Conservation (phyloP, 2,797 vertebrate species). For the Melanotaenia boesemani region DNA sequence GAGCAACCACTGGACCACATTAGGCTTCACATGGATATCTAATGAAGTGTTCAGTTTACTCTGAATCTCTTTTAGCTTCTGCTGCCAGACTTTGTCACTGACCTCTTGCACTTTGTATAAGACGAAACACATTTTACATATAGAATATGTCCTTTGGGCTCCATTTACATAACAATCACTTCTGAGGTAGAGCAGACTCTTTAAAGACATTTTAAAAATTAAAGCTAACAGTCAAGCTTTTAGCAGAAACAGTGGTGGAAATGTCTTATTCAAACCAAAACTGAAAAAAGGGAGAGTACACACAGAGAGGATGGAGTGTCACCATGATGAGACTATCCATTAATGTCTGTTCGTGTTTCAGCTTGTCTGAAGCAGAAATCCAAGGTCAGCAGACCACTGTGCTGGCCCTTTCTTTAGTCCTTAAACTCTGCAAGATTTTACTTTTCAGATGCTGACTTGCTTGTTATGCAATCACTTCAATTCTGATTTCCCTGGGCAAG, state of each 20-base stretch:
- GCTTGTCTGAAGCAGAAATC: slow-evolving; percentile 29
- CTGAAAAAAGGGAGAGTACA: slow-evolving; percentile 17
- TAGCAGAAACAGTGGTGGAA: slow-evolving; percentile 9
- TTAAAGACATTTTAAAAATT: slow-evolving; percentile 52
- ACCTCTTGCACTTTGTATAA: background rate
- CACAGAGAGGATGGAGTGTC: slow-evolving; percentile 10
- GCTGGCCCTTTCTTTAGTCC: slow-evolving; percentile 4
- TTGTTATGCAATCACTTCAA: slow-evolving; percentile 23
- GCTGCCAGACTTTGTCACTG: background rate
- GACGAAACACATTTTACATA: background rate
- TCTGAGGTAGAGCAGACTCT: slow-evolving; percentile 18
- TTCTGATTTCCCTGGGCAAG: slow-evolving; percentile 27
- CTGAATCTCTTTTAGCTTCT: background rate
- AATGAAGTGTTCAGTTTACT: background rate
- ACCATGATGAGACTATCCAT: slow-evolving; percentile 22
- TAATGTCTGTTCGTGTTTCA: slow-evolving; percentile 33
- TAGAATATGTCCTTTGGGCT: slow-evolving; percentile 19
- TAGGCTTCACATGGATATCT: background rate
- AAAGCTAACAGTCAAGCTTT: slow-evolving; percentile 42
- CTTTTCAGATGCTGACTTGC: background rate
- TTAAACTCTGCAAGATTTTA: slow-evolving; percentile 37
- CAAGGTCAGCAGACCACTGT: slow-evolving; percentile 37
- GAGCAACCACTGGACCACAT: background rate
- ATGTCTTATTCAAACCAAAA: slow-evolving; percentile 30
- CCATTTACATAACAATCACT: slow-evolving; percentile 13